Conservation (phyloP, 1,140 invertebrate genomes). For the Drosophila sp. region DNA sequence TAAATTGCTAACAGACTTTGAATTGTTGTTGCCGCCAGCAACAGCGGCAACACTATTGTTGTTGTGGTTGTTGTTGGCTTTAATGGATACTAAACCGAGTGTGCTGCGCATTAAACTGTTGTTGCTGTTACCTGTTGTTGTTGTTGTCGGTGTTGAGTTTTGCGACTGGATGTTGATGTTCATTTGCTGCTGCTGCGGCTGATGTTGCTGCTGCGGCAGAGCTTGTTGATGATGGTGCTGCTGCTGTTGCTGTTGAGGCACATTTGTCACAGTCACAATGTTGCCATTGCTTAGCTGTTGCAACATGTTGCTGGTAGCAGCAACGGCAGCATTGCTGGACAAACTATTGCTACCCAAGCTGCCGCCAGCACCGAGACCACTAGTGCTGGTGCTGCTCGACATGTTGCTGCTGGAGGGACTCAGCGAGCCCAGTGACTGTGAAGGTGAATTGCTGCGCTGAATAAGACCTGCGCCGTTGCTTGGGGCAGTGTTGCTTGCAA, state of each 20-base stretch:
- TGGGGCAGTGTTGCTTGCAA: conserved; percentile 14
- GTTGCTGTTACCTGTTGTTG: conserved; percentile 83
- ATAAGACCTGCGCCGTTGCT: conserved; percentile 43
- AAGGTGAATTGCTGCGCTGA: conserved; percentile 79
- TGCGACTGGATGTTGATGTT: conserved; percentile 47
- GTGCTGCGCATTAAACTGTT: conserved; percentile 83
- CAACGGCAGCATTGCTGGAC: conserved; percentile 51
- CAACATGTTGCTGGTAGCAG: conserved; percentile 54
- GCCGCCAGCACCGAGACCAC: conserved; percentile 68
- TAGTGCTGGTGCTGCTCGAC: conserved; percentile 78
- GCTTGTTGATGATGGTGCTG: conserved; percentile 34
- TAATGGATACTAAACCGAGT: conserved; percentile 84
- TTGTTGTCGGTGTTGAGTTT: conserved; percentile 56
- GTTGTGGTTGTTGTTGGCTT: conserved; percentile 64
- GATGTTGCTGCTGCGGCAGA: conserved; percentile 61
- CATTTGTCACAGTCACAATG: conserved; percentile 69
- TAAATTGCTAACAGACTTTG: conserved; percentile 78
- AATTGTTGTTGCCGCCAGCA: conserved; percentile 50
- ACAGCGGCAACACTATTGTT: conserved; percentile 41
- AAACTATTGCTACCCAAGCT: conserved; percentile 59
- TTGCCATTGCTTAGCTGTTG: conserved; percentile 71
- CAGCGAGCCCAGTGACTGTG: conserved; percentile 81
- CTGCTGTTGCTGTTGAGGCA: conserved; percentile 61
- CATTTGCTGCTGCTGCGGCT: conserved; percentile 59
- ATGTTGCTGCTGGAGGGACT: conserved; percentile 84